Evolutionary conservation across 2,888 invertebrate genomes (phyloP), one percentile per base, ranked within the genome.

Genomic region (Parnassius glacialis): DNA sequence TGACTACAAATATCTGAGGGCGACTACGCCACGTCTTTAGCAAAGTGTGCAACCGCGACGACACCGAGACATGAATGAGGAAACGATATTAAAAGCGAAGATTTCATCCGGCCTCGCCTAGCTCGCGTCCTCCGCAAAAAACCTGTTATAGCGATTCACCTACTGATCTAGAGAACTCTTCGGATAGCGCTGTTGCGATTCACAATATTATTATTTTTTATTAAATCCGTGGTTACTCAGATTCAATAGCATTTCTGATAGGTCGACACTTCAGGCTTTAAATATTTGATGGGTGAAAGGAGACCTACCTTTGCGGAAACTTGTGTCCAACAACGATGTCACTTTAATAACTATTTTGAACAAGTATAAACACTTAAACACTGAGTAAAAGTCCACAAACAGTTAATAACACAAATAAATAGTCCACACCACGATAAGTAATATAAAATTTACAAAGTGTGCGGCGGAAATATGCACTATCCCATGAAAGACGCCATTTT

Each of bases 401-500:
- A 64, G 67, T 69, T 66, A 68, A 65, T 67, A 68, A 62, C 64
- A 67, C 64, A 59, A 47, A 64, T 54, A 69, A 81, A 81, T 72
- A 74, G 80, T 82, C 74, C 70, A 71, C 78, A 81, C 69, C 83
- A 85, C 85, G 79, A 76, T 70, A 70, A 70, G 71, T 73, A 68
- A 68, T 64, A 70, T 74, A 79, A 80, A 79, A 79, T 59, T 64
- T 62, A 56, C 68, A 72, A 76, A 79, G 79, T 83, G 81, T 84
- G 82, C 88, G 87, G 88, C 86, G 79, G 84, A 87, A 86, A 68
- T 70, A 84, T 80, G 84, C 83, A 83, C 85, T 87, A 89, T 79
- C 79, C 83, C 81, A 82, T 84, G 84, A 85, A 85, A 84, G 86
- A 87, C 89, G 90, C 91, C 90, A 91, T 91, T 90, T 91, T 91